These are phyloP conservation scores for Hybognathus amarus DNA, from an alignment of 2,797 vertebrate genomes.

Conservation along the genomic window DNA sequence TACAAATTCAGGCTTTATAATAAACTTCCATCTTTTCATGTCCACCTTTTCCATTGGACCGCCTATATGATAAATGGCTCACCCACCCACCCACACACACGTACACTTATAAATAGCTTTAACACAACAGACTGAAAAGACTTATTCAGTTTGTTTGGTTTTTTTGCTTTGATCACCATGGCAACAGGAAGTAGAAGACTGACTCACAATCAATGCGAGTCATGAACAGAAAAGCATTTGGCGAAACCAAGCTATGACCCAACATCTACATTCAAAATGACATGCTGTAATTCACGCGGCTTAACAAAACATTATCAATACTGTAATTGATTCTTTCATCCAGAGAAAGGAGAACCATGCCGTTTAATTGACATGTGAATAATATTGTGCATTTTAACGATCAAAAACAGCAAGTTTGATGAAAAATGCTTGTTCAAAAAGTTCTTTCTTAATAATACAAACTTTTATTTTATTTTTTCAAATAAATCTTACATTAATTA, in stretches of 20 bases:
- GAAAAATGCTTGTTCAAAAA: not conserved
- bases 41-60: not conserved
- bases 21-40: not conserved
- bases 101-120: constrained; percentile 66
- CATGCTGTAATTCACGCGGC: not conserved
- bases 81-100: not conserved
- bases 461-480: not conserved
- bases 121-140: constrained; percentile 68
- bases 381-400: not conserved
- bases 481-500: not conserved
- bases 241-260: not conserved
- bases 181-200: constrained; percentile 72
- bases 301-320: not conserved
- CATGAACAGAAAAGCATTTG: constrained; percentile 3
- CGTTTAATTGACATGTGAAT: not conserved
- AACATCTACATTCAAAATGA: not conserved
- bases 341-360: not conserved
- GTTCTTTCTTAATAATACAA: not conserved
- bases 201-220: constrained; percentile 39
- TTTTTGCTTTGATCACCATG: constrained; percentile 73
- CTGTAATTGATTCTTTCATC: not conserved
- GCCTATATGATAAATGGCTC: not conserved
- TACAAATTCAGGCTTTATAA: not conserved
- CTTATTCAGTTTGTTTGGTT: constrained; percentile 69
- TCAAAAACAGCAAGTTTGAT: not conserved